Percentiles rank a stretch among this genome's conserved stretches.
Evolutionary conservation across 2,888 invertebrate genomes (phyloP).

Genomic region (Anodontia alba): DNA sequence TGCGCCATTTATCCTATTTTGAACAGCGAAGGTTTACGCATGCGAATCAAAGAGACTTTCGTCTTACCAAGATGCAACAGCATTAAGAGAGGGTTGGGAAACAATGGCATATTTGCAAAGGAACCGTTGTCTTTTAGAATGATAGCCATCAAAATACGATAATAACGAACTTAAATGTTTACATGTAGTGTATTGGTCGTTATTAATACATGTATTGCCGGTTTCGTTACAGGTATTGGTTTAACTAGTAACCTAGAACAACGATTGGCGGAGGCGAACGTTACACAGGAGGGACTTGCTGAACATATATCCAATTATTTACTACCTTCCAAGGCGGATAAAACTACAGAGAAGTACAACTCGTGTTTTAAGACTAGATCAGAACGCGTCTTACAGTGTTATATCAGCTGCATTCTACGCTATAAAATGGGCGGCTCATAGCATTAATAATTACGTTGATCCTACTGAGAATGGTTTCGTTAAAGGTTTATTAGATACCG

Average conservation of each 20-base stretch:
- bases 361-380: slow-evolving; percentile 16
- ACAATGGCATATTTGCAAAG: slow-evolving; percentile 3
- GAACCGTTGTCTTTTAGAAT: not conserved
- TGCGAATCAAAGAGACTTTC: not conserved
- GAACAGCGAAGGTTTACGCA: not conserved
- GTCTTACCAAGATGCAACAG: not conserved
- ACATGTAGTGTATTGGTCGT: not conserved
- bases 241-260: slow-evolving; percentile 1
- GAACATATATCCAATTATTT: slow-evolving; percentile 4
- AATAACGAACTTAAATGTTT: too few relatives aligned
- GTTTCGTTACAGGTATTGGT: slow-evolving; percentile 30
- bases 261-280: not conserved
- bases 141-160: slow-evolving; percentile 11
- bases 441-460: not conserved
- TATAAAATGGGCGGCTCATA: slow-evolving; percentile 20
- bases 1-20: slow-evolving; percentile 14
- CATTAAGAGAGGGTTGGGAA: not conserved
- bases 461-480: slow-evolving; percentile 15
- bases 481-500: not conserved
- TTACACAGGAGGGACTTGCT: slow-evolving; percentile 8
- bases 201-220: not conserved
- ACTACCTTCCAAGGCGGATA: slow-evolving; percentile 32
- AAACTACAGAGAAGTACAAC: slow-evolving; percentile 30
- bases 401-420: not conserved
- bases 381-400: not conserved